Percentiles rank a stretch among this genome's conserved stretches.
Conservation (phyloP, 2,113 vertebrate genomes). For the Henicopernis longicauda region DNA sequence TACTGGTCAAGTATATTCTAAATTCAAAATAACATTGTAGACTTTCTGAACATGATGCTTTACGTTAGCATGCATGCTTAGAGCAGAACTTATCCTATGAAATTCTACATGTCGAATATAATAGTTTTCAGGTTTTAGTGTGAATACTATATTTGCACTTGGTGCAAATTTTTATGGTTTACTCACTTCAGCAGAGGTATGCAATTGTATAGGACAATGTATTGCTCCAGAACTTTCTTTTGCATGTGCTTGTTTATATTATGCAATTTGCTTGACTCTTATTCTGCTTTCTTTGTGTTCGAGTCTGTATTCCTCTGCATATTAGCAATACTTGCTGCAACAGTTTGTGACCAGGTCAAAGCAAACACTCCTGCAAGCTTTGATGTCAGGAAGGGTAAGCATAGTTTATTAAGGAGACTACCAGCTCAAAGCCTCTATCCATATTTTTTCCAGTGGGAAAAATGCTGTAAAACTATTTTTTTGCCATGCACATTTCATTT, state of each 20-base stretch:
- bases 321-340: background rate
- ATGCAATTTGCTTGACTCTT: background rate
- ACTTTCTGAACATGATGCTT: background rate
- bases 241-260: background rate
- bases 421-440: background rate
- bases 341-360: background rate
- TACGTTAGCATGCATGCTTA: background rate
- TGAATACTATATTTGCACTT: background rate
- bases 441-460: background rate
- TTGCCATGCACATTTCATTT: background rate
- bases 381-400: background rate
- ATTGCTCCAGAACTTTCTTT: background rate
- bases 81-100: background rate
- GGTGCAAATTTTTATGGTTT: background rate
- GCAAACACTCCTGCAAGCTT: background rate
- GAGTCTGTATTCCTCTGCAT: background rate
- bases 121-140: background rate
- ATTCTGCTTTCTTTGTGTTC: background rate
- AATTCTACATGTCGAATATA: background rate
- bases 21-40: background rate
- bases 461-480: constrained; percentile 24
- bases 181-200: background rate
- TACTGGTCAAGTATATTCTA: background rate
- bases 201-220: background rate
- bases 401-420: background rate